Conservation (phyloP, 2,888 invertebrate genomes). For the Cactoblastis cactorum region DNA sequence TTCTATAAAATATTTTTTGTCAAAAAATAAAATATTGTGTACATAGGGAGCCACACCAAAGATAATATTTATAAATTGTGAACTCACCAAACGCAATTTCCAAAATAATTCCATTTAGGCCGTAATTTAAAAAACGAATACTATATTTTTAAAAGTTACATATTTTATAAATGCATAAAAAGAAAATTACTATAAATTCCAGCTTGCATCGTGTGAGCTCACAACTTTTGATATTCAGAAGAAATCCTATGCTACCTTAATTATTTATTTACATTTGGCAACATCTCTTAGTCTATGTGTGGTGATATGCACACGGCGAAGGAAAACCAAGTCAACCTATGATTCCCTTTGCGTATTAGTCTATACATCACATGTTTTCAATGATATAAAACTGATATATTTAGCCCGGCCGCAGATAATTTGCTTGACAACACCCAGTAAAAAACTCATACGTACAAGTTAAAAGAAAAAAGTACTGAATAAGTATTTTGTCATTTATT, state of each 20-base stretch:
- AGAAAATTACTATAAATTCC: too few relatives aligned
- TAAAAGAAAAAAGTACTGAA: too few relatives aligned
- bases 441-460: too few relatives aligned
- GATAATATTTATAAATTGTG: background rate
- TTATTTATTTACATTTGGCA: slow-evolving; percentile 73
- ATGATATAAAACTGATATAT: slow-evolving; percentile 43
- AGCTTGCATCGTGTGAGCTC: background rate
- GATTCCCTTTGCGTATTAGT: slow-evolving; percentile 51
- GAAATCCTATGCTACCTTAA: slow-evolving; percentile 30
- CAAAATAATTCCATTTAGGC: background rate
- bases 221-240: slow-evolving; percentile 4
- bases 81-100: background rate
- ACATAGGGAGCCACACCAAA: background rate
- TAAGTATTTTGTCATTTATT: too few relatives aligned
- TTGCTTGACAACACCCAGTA: too few relatives aligned
- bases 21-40: slow-evolving; percentile 30
- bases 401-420: slow-evolving; percentile 19
- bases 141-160: background rate
- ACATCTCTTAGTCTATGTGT: slow-evolving; percentile 68
- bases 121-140: background rate
- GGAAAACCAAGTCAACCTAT: slow-evolving; percentile 49
- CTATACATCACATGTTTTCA: slow-evolving; percentile 61
- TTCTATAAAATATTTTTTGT: too few relatives aligned
- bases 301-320: slow-evolving; percentile 70
- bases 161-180: background rate